Evolutionary conservation across 2,888 invertebrate genomes (phyloP).

Genomic region (Cyclophora albipunctata): DNA sequence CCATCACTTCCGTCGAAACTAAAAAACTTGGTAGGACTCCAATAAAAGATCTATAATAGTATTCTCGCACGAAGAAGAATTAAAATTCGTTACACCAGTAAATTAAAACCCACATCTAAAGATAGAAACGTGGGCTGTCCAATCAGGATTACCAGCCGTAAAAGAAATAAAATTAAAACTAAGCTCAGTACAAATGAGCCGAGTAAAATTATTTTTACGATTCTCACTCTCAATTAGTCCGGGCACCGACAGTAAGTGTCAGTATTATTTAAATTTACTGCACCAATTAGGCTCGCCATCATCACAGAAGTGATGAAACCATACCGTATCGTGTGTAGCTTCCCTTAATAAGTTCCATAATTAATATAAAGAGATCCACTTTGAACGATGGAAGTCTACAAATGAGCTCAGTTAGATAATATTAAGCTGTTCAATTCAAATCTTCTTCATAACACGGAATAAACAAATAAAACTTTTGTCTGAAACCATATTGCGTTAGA

Average conservation of each 20-base stretch:
- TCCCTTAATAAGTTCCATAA: slow-evolving; percentile 72
- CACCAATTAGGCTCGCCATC: slow-evolving; percentile 72
- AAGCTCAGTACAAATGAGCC: slow-evolving; percentile 66
- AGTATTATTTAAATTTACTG: slow-evolving; percentile 74
- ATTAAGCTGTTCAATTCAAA: not conserved
- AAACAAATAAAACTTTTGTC: no score
- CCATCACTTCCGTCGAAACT: slow-evolving; percentile 25
- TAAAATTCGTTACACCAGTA: slow-evolving; percentile 42
- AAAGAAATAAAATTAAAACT: slow-evolving; percentile 67
- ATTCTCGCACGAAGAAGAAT: slow-evolving; percentile 33
- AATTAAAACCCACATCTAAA: slow-evolving; percentile 48
- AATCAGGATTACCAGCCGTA: slow-evolving; percentile 53
- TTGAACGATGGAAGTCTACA: slow-evolving; percentile 40
- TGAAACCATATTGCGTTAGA: no score
- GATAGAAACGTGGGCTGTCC: slow-evolving; percentile 41
- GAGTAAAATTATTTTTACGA: slow-evolving; percentile 73
- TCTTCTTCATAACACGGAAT: slow-evolving; percentile 2
- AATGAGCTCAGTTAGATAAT: slow-evolving; percentile 29
- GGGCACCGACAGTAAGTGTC: slow-evolving; percentile 66
- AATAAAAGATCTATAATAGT: slow-evolving; percentile 28
- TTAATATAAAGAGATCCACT: slow-evolving; percentile 60
- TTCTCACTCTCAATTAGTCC: slow-evolving; percentile 71
- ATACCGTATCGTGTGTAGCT: slow-evolving; percentile 59
- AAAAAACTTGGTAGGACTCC: slow-evolving; percentile 23
- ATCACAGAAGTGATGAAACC: slow-evolving; percentile 62